Evolutionary conservation across 2,888 invertebrate species (phyloP), one percentile per base, ranked within the genome.

Genomic region (Slavum lentiscoides): DNA sequence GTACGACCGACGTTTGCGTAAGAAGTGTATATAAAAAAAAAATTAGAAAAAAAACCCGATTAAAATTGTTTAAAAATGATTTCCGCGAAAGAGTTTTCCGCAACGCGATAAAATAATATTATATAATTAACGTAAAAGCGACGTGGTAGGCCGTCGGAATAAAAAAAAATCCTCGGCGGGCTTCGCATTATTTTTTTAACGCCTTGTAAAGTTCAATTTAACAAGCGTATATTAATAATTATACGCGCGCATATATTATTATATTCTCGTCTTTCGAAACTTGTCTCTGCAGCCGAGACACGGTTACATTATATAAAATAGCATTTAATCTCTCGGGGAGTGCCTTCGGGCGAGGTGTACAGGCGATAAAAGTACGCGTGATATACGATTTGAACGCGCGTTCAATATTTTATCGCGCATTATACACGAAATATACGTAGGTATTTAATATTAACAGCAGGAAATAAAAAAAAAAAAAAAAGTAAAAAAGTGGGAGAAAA

Each of bases 141-240:
- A 30, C 30, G 30, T 30, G 30, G 30, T 30, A 30, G 30, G 30
- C 30, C 30, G 30, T 30, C 21, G 19, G 37, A 74, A 74, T 66
- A 64, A 66, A 39, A 70, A 74, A 21, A 30, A 30, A 30, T 4
- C 30, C 4, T 30, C 4, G 30, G 30, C 30, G 30, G 1, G 1
- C 30, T 66, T 19, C 9, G 4, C 11, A 0, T 23, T 21, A 53
- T 17, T 21, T 19, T 53, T 39, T 74, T 58, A 55, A 66, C 74
- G 21, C 19, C 39, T 66, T 66, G 53, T 66, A 58, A 74, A 74
- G 49, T 74, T 64, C 15, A 74, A 74, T 74, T 53, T 61, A 30
- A 59, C 39, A 39, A 19, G 3, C n/a, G 5, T 43, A n/a, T 30
- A 30, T 30, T 30, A 30, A 30, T 30, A 30, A 30, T 66, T 49